Evolutionary conservation across 2,888 invertebrate genomes (phyloP), one percentile per base, ranked within the genome.

Genomic region (Campopleginae sp.): DNA sequence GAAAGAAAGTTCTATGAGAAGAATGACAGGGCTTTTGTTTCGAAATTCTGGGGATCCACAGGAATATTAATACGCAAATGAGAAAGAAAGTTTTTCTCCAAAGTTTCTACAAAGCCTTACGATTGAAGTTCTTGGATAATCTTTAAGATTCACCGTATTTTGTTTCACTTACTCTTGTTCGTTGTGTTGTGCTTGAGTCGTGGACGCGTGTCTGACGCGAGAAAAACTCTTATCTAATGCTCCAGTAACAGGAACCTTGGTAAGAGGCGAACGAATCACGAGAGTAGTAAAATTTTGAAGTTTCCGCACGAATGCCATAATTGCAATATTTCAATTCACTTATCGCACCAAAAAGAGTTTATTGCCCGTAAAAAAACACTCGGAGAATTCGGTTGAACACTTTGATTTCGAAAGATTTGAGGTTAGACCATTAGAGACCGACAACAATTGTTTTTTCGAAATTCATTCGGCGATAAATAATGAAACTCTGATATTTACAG

Each of bases 151-250:
- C 77, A 79, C 70, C 68, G 27, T 42, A 17, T 80, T 46, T 65
- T 66, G 10, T 19, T 42, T 78, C 70, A 89, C 92, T 90, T 84
- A 92, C 92, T 92, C 92, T 84, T 91, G 86, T 38, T 91, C 90
- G 10, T 91, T 89, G 19, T 85, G 88, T 19, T 89, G 87, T 4
- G 92, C 90, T 86, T 90, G 88, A 8, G 88, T 89, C 0, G 91
- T 91, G 0, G 90, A 92, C 2, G 87, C 84, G 33, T 19, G 17
- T 77, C 88, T 87, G 33, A 77, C 71, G 54, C 72, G 71, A 23
- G 63, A 33, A 72, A 65, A 75, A 10, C 66, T 58, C 31, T 63
- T 75, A 75, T 88, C 31, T 54, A 82, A 31, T 76, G 80, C 74
- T 68, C 72, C 2, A 48, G 70, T 58, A 75, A 38, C 75, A 2